Evolutionary conservation across 2,113 vertebrate genomes (phyloP).

Genomic region (Carassius carassius): DNA sequence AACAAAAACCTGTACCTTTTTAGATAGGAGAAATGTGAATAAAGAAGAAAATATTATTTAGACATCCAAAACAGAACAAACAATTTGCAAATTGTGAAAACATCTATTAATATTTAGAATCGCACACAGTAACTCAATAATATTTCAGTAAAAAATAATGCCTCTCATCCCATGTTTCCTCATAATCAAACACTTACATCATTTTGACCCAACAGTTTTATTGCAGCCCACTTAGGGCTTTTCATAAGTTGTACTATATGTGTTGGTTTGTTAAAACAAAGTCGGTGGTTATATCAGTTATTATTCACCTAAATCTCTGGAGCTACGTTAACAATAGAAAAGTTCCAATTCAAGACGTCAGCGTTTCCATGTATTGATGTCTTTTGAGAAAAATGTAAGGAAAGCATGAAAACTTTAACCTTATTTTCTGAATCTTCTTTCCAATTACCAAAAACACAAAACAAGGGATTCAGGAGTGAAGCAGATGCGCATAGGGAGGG

Average conservation of each 20-base stretch:
- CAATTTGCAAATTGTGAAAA: background rate
- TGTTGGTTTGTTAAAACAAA: background rate
- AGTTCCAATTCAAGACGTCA: background rate
- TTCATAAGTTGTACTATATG: background rate
- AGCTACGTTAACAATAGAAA: conserved; percentile 43
- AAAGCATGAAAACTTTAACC: background rate
- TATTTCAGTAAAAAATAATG: conserved; percentile 30
- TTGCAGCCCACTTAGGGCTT: conserved; percentile 37
- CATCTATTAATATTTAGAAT: conserved; percentile 33
- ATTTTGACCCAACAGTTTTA: conserved; percentile 24
- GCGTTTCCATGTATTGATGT: background rate
- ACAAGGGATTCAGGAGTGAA: conserved; percentile 6
- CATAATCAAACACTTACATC: conserved; percentile 1
- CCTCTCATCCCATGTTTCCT: conserved; percentile 16
- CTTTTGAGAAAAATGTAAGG: conserved; percentile 9
- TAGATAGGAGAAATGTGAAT: conserved; percentile 34
- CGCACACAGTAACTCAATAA: background rate
- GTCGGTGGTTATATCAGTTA: background rate
- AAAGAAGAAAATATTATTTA: conserved; percentile 52
- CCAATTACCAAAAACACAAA: background rate
- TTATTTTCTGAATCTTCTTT: conserved; percentile 1
- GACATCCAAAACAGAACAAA: conserved; percentile 19
- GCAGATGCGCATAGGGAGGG: background rate
- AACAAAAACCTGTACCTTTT: conserved; percentile 12
- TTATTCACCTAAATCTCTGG: background rate